Evolutionary conservation across 2,113 vertebrate species (phyloP).

Genomic region (Hippocampus mohnikei): DNA sequence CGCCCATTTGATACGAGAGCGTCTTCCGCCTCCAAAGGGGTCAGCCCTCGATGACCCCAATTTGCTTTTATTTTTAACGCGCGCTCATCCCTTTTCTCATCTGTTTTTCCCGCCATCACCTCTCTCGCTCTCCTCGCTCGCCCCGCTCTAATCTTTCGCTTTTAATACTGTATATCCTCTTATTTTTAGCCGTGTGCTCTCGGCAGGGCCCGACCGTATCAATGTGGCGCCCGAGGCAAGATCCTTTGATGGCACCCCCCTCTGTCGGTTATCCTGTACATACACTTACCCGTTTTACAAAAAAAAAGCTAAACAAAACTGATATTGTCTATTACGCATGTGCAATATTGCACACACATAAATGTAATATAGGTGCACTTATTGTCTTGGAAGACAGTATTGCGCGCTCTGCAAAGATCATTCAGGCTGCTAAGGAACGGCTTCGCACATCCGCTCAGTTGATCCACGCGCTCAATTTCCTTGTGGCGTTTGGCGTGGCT

Average conservation of each 20-base stretch:
- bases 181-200: neutral
- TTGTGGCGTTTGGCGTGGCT: constrained; percentile 14
- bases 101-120: neutral
- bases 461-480: constrained; percentile 8
- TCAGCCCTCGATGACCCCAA: neutral
- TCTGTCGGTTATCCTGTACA: no score
- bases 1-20: neutral
- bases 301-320: no score
- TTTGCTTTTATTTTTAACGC: neutral
- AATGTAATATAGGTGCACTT: no score
- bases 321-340: no score
- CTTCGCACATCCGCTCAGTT: neutral
- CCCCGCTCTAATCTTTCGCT: neutral
- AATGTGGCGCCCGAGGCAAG: no score
- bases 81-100: neutral
- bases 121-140: neutral
- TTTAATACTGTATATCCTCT: neutral
- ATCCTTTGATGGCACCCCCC: no score
- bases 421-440: neutral
- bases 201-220: no score
- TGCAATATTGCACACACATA: no score
- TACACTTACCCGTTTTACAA: no score
- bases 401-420: neutral
- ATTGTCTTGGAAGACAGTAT: no score
- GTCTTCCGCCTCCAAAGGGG: neutral